Base-by-base conservation (phyloP, 2,113 vertebrate species). In the Bos javanicus region DNA sequence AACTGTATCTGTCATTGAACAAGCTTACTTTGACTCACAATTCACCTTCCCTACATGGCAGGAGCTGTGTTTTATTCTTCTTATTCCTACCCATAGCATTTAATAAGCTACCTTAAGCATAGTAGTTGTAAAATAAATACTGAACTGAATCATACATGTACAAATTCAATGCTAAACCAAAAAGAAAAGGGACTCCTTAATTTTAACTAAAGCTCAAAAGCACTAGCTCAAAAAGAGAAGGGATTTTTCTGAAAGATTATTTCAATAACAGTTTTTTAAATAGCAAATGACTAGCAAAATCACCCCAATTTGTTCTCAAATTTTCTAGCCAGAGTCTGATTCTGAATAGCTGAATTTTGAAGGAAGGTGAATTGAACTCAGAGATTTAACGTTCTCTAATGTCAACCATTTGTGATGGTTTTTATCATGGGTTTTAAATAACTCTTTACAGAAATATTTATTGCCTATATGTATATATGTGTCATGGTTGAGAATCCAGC, bases 201-300 rank as follows among this genome's bases (percentile, higher is more conserved):
- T 86, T 88, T 95, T 85, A 88, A 92, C 14, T 56, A 59, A 96
- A 67, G 3, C 25, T 94, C n/a, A n/a, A 87, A 87, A 90, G 28
- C 4, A 16, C n/a, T 86, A 87, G 12, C 3, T 93, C 25, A 52
- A 83, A 96, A 87, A 26, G 50, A n/a, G 19, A 21, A n/a, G 25
- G n/a, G 11, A 46, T 54, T 60, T 91, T 4, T 36, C n/a, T 71
- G 60, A 88, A 94, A 78, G 46, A 7, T 26, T 93, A 17, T 33
- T n/a, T 90, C 7, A 57, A 50, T 28, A 93, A 28, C 59, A 71
- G 4, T 57, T 91, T 89, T 94, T 50, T 16, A 88, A 96, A 85
- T 62, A 90, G 52, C 87, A 95, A 84, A 81, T 80, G 84, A 62
- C 88, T 93, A 57, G 25, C 7, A 59, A 95, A 85, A 13, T n/a